A percentile compares a stretch with the other conserved stretches of the same genome.
phyloP scores from a whole-genome alignment of 1,140 invertebrate genomes.

The Xylocopa sonorina region DNA sequence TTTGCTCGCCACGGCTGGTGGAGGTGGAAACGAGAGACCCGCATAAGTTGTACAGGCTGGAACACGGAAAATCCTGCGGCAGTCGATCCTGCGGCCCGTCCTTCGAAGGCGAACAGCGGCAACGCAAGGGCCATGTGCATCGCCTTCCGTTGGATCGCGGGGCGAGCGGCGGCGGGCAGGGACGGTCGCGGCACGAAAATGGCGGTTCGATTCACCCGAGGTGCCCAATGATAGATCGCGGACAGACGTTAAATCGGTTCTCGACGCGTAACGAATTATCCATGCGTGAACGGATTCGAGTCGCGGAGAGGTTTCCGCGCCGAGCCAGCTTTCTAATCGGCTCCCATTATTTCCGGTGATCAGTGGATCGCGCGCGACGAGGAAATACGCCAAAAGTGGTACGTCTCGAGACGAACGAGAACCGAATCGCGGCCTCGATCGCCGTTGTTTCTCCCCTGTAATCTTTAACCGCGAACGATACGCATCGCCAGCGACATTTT shows the following conservation, averaged over 20 bases:
- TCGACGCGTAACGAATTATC: slow-evolving; percentile 55
- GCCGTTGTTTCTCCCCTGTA: slow-evolving; percentile 43
- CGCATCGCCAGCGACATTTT: slow-evolving; percentile 36
- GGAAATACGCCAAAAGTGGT: slow-evolving; percentile 54
- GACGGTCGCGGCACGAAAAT: no score
- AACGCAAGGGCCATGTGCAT: no score
- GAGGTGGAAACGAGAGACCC: slow-evolving; percentile 9
- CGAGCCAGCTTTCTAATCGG: slow-evolving; percentile 65
- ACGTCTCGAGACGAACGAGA: slow-evolving; percentile 60
- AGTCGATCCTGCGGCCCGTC: background rate
- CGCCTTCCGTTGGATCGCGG: background rate
- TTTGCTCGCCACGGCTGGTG: background rate
- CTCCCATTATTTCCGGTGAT: slow-evolving; percentile 65
- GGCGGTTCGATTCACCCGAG: no score
- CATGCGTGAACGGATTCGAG: slow-evolving; percentile 58
- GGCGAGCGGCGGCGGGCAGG: no score
- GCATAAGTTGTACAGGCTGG: slow-evolving; percentile 12
- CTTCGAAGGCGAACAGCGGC: no score
- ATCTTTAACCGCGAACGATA: slow-evolving; percentile 26
- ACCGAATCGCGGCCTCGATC: slow-evolving; percentile 28
- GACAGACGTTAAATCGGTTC: slow-evolving; percentile 23
- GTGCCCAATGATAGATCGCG: no score
- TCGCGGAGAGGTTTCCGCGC: slow-evolving; percentile 56
- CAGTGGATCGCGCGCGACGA: slow-evolving; percentile 48
- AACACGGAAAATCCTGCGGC: background rate